Percentiles rank a stretch among this genome's conserved stretches.
These are phyloP conservation scores for Batillaria attramentaria DNA, from an alignment of 1,140 invertebrate genomes.

Conservation along the genomic window DNA sequence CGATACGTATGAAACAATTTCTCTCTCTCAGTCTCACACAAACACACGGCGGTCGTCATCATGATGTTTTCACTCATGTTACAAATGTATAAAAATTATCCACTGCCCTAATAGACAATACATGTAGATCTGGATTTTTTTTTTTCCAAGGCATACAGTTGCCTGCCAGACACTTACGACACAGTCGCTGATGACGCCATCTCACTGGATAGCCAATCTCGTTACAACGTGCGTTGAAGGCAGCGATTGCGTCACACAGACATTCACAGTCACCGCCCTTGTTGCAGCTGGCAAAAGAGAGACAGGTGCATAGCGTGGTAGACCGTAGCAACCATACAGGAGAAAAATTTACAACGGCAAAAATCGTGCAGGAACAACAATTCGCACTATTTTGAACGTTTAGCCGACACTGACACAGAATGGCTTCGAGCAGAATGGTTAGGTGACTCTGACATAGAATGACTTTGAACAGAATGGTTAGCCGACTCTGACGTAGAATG, in stretches of 20 bases:
- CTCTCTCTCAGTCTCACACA: too few species aligned
- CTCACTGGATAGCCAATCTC: conserved; percentile 76
- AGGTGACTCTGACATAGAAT: too few species aligned
- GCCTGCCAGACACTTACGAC: conserved; percentile 87
- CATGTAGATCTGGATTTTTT: too few species aligned
- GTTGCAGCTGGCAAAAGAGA: conserved; percentile 87
- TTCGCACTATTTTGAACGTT: not conserved
- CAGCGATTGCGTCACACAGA: conserved; percentile 89
- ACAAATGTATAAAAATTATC: too few species aligned
- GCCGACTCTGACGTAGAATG: not conserved
- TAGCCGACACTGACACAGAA: not conserved
- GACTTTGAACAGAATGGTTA: not conserved
- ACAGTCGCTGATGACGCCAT: conserved; percentile 86
- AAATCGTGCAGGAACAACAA: not conserved
- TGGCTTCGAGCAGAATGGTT: not conserved
- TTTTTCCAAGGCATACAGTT: too few species aligned
- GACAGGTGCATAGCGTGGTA: not conserved
- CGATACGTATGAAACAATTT: too few species aligned
- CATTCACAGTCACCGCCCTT: conserved; percentile 91
- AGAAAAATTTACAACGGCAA: not conserved
- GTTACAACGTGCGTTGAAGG: conserved; percentile 89
- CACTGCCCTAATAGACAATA: too few species aligned
- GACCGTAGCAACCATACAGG: not conserved
- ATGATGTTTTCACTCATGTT: too few species aligned
- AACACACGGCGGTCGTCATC: not conserved